These are phyloP conservation scores for Lutjanus argentimaculatus DNA, from an alignment of 2,797 vertebrate species.

Conservation along the genomic window DNA sequence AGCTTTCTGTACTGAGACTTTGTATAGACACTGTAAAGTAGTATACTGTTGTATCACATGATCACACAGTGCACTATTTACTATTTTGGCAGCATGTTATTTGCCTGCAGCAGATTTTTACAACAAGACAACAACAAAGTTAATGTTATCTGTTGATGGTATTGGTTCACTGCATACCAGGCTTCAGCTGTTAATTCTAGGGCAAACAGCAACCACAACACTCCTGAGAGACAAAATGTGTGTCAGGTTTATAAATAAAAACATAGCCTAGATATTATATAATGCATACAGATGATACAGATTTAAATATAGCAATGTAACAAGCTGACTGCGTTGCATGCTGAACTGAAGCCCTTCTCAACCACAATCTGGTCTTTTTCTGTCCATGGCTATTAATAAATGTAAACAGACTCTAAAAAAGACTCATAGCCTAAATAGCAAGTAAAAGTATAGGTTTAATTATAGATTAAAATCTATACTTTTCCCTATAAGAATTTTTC, in stretches of 20 bases:
- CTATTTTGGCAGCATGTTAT: background rate
- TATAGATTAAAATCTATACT: no score
- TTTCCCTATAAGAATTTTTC: no score
- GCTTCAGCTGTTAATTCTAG: conserved; percentile 7
- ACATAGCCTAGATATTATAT: conserved; percentile 22
- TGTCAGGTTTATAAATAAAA: conserved; percentile 36
- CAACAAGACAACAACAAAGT: background rate
- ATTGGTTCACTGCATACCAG: background rate
- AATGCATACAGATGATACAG: conserved; percentile 16
- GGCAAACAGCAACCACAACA: conserved; percentile 14
- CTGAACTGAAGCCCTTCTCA: background rate
- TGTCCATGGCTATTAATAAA: background rate
- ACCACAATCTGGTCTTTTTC: background rate
- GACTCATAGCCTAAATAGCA: no score
- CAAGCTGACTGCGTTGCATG: background rate
- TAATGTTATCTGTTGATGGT: conserved; percentile 4
- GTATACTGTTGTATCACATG: background rate
- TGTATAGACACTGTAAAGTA: background rate
- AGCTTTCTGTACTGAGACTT: no score
- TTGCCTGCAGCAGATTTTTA: background rate
- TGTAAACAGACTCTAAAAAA: background rate
- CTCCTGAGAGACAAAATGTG: conserved; percentile 10
- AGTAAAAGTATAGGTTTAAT: no score
- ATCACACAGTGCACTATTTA: background rate
- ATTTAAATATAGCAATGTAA: conserved; percentile 17